A percentile compares a stretch with the other conserved stretches of the same genome.
Evolutionary conservation across 2,113 vertebrate genomes (phyloP).

Genomic region (Aptenodytes forsteri): DNA sequence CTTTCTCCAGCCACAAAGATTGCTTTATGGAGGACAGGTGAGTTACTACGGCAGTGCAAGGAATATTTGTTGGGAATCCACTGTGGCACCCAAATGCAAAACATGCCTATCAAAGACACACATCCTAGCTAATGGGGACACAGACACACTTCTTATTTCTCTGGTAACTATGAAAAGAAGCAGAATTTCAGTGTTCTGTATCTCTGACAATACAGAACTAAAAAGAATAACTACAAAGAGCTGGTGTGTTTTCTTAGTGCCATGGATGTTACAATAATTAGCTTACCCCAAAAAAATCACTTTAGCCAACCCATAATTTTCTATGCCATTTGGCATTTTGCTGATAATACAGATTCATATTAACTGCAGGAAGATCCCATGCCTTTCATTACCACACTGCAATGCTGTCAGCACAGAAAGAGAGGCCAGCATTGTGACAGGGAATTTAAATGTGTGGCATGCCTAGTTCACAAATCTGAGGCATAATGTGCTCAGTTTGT

Average conservation of each 20-base stretch:
- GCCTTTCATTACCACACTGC: not conserved
- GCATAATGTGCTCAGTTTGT: not conserved
- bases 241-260: not conserved
- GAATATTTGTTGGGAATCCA: not conserved
- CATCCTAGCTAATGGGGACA: not conserved
- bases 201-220: not conserved
- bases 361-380: not conserved
- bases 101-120: not conserved
- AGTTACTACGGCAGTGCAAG: not conserved
- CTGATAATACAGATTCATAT: not conserved
- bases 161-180: not conserved
- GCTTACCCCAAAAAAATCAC: fast-evolving
- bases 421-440: not conserved
- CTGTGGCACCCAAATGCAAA: not conserved
- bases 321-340: not conserved
- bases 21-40: not conserved
- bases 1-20: not conserved
- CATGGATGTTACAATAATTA: not conserved
- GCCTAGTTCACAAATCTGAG: not conserved
- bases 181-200: not conserved
- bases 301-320: not conserved
- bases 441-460: not conserved
- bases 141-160: not conserved
- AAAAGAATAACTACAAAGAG: not conserved
- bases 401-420: not conserved